These are phyloP conservation scores for Drosophila ironensis DNA, from an alignment of 1,140 invertebrate genomes.

Conservation along the genomic window DNA sequence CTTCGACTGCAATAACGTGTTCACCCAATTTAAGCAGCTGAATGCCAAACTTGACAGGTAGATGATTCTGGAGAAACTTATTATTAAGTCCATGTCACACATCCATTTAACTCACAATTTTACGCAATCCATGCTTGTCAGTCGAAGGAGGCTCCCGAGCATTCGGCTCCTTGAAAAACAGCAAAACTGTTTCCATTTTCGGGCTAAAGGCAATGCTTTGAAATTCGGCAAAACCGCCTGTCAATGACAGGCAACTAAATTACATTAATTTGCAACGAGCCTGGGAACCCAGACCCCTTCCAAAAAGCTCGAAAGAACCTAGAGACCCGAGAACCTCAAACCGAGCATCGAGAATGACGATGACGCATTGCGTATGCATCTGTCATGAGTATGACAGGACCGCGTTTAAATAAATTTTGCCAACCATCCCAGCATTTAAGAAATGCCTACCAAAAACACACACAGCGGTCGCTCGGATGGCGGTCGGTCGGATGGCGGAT, in stretches of 20 bases:
- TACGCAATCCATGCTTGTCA: neutral
- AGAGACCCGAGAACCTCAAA: neutral
- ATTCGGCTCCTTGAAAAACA: neutral
- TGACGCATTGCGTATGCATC: conserved; percentile 72
- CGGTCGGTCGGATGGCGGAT: neutral
- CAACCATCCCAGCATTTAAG: conserved; percentile 58
- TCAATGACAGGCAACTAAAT: conserved; percentile 59
- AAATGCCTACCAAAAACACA: conserved; percentile 61
- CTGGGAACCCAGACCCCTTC: conserved; percentile 13
- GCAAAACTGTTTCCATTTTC: conserved; percentile 2
- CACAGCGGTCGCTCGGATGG: no score
- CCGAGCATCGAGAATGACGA: conserved; percentile 44
- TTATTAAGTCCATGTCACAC: neutral
- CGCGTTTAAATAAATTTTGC: conserved; percentile 75
- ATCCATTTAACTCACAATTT: neutral
- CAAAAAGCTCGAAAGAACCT: neutral
- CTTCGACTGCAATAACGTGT: no score
- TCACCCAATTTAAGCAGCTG: no score
- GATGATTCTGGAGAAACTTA: neutral
- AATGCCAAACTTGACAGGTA: neutral
- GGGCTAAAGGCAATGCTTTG: conserved; percentile 12
- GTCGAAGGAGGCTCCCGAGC: neutral
- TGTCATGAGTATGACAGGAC: conserved; percentile 69
- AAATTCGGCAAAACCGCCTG: conserved; percentile 22
- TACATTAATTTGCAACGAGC: conserved; percentile 62